Conservation (phyloP, 2,113 vertebrate genomes). For the Esox niger region DNA sequence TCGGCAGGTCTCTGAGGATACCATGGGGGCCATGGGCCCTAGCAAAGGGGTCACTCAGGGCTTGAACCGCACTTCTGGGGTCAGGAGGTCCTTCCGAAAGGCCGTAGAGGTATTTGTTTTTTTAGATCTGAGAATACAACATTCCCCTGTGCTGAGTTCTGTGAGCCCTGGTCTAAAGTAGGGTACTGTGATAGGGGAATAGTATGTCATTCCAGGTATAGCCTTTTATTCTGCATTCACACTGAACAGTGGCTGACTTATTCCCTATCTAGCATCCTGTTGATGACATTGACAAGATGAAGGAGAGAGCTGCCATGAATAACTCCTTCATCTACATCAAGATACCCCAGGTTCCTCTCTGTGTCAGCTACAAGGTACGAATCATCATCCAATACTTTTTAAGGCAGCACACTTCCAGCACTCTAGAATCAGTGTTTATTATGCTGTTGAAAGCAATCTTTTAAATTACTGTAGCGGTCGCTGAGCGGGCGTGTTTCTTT, state of each 20-base stretch:
- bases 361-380: conserved; percentile 96
- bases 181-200: background rate
- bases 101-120: conserved; percentile 83
- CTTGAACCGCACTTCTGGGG: conserved; percentile 87
- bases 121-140: no score
- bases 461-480: no score
- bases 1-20: conserved; percentile 87
- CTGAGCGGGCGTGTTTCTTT: no score
- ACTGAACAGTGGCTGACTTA: background rate
- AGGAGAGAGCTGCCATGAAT: conserved; percentile 97
- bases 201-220: background rate
- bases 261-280: conserved; percentile 82
- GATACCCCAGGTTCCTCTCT: conserved; percentile 97
- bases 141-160: no score
- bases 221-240: background rate
- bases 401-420: background rate
- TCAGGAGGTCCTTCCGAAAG: conserved; percentile 95
- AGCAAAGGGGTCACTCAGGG: conserved; percentile 92
- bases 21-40: conserved; percentile 79
- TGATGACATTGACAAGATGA: conserved; percentile 99
- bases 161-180: no score
- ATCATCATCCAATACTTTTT: background rate
- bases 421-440: no score
- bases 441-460: no score
- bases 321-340: conserved; percentile 99